Evolutionary conservation across 2,797 vertebrate species (phyloP).

Genomic region (Cottoperca gobio): DNA sequence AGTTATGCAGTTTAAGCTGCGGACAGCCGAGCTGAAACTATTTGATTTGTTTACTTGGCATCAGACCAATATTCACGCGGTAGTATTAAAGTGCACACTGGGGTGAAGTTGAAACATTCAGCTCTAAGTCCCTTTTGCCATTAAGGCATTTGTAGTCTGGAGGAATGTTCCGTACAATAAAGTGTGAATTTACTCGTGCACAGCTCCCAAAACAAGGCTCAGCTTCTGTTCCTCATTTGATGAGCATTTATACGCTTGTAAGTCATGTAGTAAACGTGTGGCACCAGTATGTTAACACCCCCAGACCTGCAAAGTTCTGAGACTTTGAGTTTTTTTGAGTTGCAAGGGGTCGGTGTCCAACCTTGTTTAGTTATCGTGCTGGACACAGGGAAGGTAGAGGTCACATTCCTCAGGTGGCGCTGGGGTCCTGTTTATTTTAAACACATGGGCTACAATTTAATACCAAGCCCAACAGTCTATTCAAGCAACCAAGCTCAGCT

Average conservation of each 20-base stretch:
- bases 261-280: conserved; percentile 74
- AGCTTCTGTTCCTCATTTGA: conserved; percentile 62
- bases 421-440: conserved; percentile 75
- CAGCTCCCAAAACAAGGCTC: conserved; percentile 29
- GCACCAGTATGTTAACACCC: conserved; percentile 60
- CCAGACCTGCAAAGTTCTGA: conserved; percentile 20
- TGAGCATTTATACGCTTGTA: conserved; percentile 71
- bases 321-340: conserved; percentile 55
- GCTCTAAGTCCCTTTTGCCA: neutral
- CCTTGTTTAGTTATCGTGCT: conserved; percentile 71
- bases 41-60: conserved; percentile 10
- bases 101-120: conserved; percentile 24
- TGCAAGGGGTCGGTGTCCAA: conserved; percentile 52
- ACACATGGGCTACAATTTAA: conserved; percentile 62
- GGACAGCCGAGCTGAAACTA: neutral
- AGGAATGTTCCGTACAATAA: conserved; percentile 34
- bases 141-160: conserved; percentile 13
- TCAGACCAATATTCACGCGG: conserved; percentile 8
- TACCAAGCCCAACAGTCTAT: conserved; percentile 6
- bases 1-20: neutral
- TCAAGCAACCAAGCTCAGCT: conserved; percentile 30
- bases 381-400: conserved; percentile 69
- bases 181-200: conserved; percentile 27
- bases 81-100: conserved; percentile 26
- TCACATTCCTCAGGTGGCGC: conserved; percentile 80